Conservation (phyloP, 2,888 invertebrate species). For the Bimastos eiseni region DNA sequence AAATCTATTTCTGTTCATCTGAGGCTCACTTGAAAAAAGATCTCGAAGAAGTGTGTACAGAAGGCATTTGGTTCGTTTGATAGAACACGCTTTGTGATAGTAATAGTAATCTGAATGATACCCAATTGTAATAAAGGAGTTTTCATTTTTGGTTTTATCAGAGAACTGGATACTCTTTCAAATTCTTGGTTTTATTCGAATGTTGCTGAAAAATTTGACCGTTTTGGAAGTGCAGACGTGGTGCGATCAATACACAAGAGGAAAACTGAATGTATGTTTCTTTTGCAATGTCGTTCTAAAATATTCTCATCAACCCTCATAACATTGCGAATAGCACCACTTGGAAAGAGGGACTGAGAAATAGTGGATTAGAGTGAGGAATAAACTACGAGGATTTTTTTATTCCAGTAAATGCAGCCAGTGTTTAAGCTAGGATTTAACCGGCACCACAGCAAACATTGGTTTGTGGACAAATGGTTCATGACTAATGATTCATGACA, state of each 20-base stretch:
- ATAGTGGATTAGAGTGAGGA: neutral
- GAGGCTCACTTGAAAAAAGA: neutral
- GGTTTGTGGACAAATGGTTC: too few relatives aligned
- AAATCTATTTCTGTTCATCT: neutral
- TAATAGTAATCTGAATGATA: neutral
- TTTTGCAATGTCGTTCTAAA: neutral
- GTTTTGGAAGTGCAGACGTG: conserved; percentile 59
- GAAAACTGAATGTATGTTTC: conserved; percentile 43
- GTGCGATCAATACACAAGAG: conserved; percentile 48
- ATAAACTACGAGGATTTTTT: neutral
- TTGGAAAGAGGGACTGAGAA: neutral
- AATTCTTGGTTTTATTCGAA: conserved; percentile 57
- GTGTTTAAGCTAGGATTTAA: too few relatives aligned
- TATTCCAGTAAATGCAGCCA: too few relatives aligned
- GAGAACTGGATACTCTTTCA: conserved; percentile 51
- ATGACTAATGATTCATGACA: too few relatives aligned
- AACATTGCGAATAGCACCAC: neutral
- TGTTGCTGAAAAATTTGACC: conserved; percentile 50
- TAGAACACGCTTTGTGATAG: neutral
- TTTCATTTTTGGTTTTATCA: conserved; percentile 41
- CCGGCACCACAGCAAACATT: too few relatives aligned
- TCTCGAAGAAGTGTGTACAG: neutral
- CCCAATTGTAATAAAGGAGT: neutral
- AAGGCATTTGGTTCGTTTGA: neutral
- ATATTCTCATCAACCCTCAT: neutral